Evolutionary conservation across 2,888 invertebrate genomes (phyloP).

Genomic region (Andrena marginata): DNA sequence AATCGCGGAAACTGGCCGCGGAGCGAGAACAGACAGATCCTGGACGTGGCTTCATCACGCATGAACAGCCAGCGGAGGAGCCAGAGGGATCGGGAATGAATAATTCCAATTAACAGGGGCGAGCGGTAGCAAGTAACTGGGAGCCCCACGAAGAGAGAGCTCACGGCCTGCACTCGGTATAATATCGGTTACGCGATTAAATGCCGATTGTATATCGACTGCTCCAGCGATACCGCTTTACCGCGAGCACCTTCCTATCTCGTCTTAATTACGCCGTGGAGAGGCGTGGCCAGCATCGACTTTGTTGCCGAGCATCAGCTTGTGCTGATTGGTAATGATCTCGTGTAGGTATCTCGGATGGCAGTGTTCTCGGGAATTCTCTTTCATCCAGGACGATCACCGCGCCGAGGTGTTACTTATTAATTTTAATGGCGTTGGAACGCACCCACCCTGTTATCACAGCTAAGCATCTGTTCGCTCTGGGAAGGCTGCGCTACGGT

Average conservation of each 20-base stretch:
- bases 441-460: not conserved
- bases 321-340: not conserved
- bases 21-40: conserved; percentile 8
- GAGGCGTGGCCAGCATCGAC: conserved; percentile 27
- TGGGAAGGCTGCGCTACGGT: no score
- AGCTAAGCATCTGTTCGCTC: no score
- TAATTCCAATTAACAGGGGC: conserved; percentile 52
- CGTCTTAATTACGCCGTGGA: conserved; percentile 44
- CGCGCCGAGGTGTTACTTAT: conserved; percentile 25
- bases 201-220: conserved; percentile 36
- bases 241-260: conserved; percentile 39
- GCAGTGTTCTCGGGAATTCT: not conserved
- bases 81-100: conserved; percentile 6
- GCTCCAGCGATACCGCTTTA: conserved; percentile 25
- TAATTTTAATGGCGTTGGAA: conserved; percentile 5
- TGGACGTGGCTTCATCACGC: conserved; percentile 22
- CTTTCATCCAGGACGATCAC: not conserved
- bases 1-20: conserved; percentile 74
- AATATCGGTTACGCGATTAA: conserved; percentile 53
- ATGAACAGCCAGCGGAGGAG: conserved; percentile 15
- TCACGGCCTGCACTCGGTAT: not conserved
- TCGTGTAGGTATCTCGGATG: not conserved
- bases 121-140: not conserved
- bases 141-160: not conserved
- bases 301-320: conserved; percentile 1